A percentile compares a stretch with the other conserved stretches of the same genome.
phyloP scores from a whole-genome alignment of 2,113 vertebrate genomes.

The Sterrhoptilus dennistouni region DNA sequence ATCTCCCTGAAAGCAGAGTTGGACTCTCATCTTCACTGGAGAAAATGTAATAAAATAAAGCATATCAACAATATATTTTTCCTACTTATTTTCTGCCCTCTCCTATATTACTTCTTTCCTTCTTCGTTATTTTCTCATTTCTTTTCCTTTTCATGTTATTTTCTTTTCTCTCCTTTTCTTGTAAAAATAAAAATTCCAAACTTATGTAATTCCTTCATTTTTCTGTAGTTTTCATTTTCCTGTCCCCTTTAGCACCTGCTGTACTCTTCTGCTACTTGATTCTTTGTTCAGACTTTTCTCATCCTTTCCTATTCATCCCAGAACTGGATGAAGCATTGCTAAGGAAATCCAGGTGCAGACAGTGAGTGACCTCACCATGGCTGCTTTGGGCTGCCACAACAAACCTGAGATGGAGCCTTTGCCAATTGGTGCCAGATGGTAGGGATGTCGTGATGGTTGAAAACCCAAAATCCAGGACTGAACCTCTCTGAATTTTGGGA shows the following conservation, averaged over 20 bases:
- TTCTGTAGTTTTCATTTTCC: neutral
- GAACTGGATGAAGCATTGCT: neutral
- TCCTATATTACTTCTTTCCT: neutral
- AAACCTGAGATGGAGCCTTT: neutral
- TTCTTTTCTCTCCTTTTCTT: neutral
- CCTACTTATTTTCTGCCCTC: neutral
- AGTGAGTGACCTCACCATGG: neutral
- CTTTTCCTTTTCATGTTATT: neutral
- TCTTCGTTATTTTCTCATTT: neutral
- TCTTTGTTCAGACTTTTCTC: neutral
- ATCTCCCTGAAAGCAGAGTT: neutral
- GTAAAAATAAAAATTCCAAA: neutral
- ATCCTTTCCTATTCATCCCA: neutral
- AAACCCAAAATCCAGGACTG: neutral
- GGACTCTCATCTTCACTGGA: neutral
- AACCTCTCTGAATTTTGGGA: neutral
- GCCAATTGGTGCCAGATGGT: accelerated
- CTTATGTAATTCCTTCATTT: neutral
- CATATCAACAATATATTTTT: neutral
- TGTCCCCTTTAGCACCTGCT: neutral
- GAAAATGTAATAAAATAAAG: neutral
- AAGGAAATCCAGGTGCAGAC: neutral
- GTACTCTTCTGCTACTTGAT: neutral
- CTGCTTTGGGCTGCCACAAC: neutral
- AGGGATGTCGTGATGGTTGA: neutral